Evolutionary conservation across 1,140 invertebrate species (phyloP).

Genomic region (Nylanderia fulva): DNA sequence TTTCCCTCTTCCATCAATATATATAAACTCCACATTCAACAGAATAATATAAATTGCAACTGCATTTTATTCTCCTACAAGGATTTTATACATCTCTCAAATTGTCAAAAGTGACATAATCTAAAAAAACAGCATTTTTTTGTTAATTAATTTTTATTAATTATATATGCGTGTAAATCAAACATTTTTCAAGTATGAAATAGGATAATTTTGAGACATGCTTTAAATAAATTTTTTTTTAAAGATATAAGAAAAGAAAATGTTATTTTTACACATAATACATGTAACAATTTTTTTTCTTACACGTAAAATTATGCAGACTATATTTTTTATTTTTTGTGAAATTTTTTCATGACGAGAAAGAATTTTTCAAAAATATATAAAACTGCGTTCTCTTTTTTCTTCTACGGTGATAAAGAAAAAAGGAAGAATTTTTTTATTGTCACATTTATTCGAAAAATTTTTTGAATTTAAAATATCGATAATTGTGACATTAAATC

Average conservation of each 20-base stretch:
- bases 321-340: not conserved
- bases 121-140: not conserved
- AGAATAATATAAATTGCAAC: not conserved
- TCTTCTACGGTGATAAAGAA: too few relatives aligned
- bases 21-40: not conserved
- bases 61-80: not conserved
- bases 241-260: not conserved
- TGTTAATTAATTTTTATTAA: not conserved
- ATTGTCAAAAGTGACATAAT: not conserved
- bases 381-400: too few relatives aligned
- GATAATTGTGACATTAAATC: not conserved
- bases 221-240: too few relatives aligned
- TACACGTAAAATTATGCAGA: not conserved
- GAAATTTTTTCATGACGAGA: not conserved
- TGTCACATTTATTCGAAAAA: not conserved
- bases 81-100: not conserved
- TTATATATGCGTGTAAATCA: not conserved
- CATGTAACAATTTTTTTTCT: not conserved
- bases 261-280: slow-evolving; percentile 6
- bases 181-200: not conserved
- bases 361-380: too few relatives aligned
- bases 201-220: too few relatives aligned
- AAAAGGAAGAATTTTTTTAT: not conserved
- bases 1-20: not conserved
- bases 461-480: too few relatives aligned